These are phyloP conservation scores for Atractosteus spatula DNA, from an alignment of 2,113 vertebrate genomes.

Conservation along the genomic window DNA sequence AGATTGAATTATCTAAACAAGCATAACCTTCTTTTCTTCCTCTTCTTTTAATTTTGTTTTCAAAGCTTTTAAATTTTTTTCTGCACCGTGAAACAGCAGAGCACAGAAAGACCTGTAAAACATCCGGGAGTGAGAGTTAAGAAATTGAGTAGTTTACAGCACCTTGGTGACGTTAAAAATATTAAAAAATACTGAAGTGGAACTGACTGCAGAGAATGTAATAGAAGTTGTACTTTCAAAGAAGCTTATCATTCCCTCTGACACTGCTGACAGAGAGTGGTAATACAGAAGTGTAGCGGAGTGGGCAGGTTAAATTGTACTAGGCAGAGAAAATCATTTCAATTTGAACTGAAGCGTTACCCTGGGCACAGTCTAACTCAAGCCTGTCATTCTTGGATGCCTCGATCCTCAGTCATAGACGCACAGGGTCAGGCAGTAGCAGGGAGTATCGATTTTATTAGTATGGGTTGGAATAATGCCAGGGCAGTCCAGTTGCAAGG, in stretches of 20 bases:
- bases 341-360: slow-evolving; percentile 49
- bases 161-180: slow-evolving; percentile 1
- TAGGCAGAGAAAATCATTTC: slow-evolving; percentile 55
- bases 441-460: slow-evolving; percentile 3
- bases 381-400: slow-evolving; percentile 10
- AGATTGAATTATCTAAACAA: not conserved
- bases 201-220: slow-evolving; percentile 28
- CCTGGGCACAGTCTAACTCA: slow-evolving; percentile 39
- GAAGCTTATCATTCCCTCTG: slow-evolving; percentile 56
- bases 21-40: not conserved
- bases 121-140: not conserved
- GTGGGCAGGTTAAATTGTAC: slow-evolving; percentile 60
- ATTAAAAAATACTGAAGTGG: slow-evolving; percentile 18
- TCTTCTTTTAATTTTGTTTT: not conserved
- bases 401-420: not conserved
- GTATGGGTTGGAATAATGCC: not conserved
- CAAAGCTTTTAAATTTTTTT: not conserved
- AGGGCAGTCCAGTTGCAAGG: not conserved
- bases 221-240: slow-evolving; percentile 47
- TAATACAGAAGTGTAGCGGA: slow-evolving; percentile 55
- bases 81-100: not conserved
- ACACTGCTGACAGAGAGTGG: slow-evolving; percentile 54
- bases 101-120: not conserved
- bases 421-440: slow-evolving; percentile 2
- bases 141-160: not conserved